phyloP scores from a whole-genome alignment of 2,888 invertebrate species.

The Dexiosoma caninum region DNA sequence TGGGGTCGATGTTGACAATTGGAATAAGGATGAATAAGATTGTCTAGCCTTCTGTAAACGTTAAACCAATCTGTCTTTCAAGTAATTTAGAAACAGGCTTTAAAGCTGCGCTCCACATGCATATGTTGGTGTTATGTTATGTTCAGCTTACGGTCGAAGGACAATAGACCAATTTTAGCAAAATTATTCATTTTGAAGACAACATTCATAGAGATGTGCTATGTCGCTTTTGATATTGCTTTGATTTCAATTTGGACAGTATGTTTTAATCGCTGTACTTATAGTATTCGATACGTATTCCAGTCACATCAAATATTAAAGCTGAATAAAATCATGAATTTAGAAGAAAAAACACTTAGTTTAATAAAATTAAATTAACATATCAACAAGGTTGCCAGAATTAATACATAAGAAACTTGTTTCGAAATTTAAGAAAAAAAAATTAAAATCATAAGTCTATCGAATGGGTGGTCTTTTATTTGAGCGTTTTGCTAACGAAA shows the following conservation, averaged over 20 bases:
- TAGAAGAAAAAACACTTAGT: constrained; percentile 5
- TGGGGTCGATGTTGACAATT: too few relatives aligned
- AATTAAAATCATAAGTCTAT: constrained; percentile 1
- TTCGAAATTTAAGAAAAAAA: constrained; percentile 10
- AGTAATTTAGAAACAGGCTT: too few relatives aligned
- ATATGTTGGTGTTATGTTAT: too few relatives aligned
- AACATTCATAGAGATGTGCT: neutral
- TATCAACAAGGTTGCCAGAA: constrained; percentile 50
- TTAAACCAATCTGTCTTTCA: too few relatives aligned
- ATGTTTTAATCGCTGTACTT: neutral
- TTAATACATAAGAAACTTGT: constrained; percentile 39
- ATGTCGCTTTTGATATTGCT: neutral
- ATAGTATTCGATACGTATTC: constrained; percentile 2
- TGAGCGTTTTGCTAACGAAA: neutral
- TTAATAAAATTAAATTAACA: constrained; percentile 46
- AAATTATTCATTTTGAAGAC: too few relatives aligned
- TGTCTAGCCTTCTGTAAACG: too few relatives aligned
- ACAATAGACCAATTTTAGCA: too few relatives aligned
- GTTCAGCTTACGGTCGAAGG: too few relatives aligned
- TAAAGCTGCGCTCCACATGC: too few relatives aligned
- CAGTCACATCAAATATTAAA: constrained; percentile 15
- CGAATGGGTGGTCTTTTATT: constrained; percentile 35
- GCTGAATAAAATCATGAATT: neutral
- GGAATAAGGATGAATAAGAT: too few relatives aligned
- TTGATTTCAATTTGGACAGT: neutral